Evolutionary conservation across 2,797 vertebrate species (phyloP), one percentile per base, ranked within the genome.

Genomic region (Poeciliopsis turneri): DNA sequence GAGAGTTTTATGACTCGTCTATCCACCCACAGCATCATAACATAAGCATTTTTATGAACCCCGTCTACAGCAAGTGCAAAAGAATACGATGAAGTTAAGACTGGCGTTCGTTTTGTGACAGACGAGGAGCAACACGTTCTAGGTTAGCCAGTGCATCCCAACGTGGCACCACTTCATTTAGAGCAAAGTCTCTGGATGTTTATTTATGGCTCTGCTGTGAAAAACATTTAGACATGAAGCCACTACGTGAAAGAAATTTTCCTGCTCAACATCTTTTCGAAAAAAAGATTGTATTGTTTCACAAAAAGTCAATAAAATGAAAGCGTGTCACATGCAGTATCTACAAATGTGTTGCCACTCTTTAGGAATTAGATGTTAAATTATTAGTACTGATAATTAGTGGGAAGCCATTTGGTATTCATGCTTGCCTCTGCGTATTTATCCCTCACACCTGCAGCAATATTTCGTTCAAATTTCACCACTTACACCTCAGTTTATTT

Each of bases 1-100:
- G 84, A 78, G 53, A 91, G 72, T 83, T 92, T 92, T 90, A 89
- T 81, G 82, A 76, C 87, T 82, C 89, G 85, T 82, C 83, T 36
- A 78, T 70, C 78, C 83, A 41, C 51, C 82, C 51, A 23, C n/a
- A 66, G 77, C 70, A 64, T 88, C 84, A 77, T 36, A 81, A 79
- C 77, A 90, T 83, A 89, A 88, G 86, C 78, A 57, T 81, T n/a
- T 71, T 87, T 81, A 88, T 82, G 55, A 85, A 79, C 69, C 55
- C 28, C 73, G 39, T 55, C 59, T 49, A 82, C 20, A 46, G 86
- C 79, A 78, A 76, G 33, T 33, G 51, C 11, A 72, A 75, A 80
- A 79, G 76, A 82, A 82, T 72, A 75, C 70, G 80, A 73, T 13
- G 74, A 68, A 5, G 72, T 45, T 41, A 57, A 12, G 45, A 84